Evolutionary conservation across 2,888 invertebrate species (phyloP), one percentile per base, ranked within the genome.

Genomic region (Tiliacea citrago): DNA sequence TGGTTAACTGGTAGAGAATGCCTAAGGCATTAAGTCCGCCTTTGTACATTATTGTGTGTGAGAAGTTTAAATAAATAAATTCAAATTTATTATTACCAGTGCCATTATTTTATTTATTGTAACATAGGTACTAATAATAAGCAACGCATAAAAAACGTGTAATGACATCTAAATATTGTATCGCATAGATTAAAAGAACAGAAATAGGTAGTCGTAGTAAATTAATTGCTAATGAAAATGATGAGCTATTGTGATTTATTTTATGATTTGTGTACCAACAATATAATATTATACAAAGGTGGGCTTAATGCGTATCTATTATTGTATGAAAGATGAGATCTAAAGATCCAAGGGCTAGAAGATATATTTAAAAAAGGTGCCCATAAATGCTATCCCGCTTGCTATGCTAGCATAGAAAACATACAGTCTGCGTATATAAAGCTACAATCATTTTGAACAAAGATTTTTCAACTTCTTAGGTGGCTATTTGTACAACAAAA

Each of bases 191-290:
- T 45, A 45, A 57, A 70, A 66, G 12, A 51, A 49, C 39, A 16
- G n/a, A 39, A 39, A 13, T 60, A 47, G 42, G 24, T 18, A 66
- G 6, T 49, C n/a, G 24, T 12, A 45, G 75, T 51, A 47, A 47
- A 67, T 61, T 72, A 47, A 67, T 61, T 72, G 18, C 21, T n/a
- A 29, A 16, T 45, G 45, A 51, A 35, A 21, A 16, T 53, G 2
- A 67, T 67, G 42, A 16, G 16, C 39, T 70, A 8, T 67, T 70
- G 42, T 45, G 45, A 35, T 68, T 71, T 45, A 45, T 68, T 71
- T 65, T 2, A 35, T 51, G 13, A 13, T 65, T 16, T 35, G 21
- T 49, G 21, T 9, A 49, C 29, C 9, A 35, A 35, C 16, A 35
- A n/a, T n/a, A n/a, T 35, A 10, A 35, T 51, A 16, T 29, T 49